Evolutionary conservation across 2,888 invertebrate species (phyloP), one percentile per base, ranked within the genome.

Genomic region (Leptinotarsa tumamoca): DNA sequence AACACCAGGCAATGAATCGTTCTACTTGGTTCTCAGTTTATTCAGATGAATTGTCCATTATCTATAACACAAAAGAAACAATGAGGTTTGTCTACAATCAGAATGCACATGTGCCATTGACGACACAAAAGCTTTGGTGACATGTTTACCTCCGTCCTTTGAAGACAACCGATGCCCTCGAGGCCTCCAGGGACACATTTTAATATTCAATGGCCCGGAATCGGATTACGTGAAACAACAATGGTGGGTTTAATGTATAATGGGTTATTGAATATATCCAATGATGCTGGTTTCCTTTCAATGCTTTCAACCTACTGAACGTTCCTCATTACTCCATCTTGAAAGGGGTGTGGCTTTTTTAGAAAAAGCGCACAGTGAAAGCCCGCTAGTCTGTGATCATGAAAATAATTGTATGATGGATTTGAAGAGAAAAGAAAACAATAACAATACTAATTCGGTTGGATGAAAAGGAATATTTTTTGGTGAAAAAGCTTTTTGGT

Each of bases 31-130:
- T 17, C 33, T 56, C 58, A 43, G 27, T 33, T 17, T 56, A 10
- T 71, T 21, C 18, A 51, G n/a, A 56, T 78, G 80, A 81, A 80
- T 80, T 79, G 70, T 72, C 80, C 71, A 82, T 81, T 82, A 81
- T 82, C 79, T 78, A 52, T 50, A 56, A 54, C 71, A 82, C 82
- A 82, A 82, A 76, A 73, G 78, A 54, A 75, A 71, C 58, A 71
- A 78, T 71, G 76, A 76, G 79, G 79, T 81, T 78, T 77, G 33
- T 79, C 72, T 79, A 80, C 82, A 78, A 80, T 82, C 80, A 80
- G 81, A 82, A 80, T 81, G 80, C 63, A 43, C 33, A 43, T 63
- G 63, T 63, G 63, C 63, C 63, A 43, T 63, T 43, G 63, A 43
- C 43, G 63, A 43, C 33, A 63, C 43, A 63, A 63, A 63, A 63